Percentiles rank a stretch among this genome's conserved stretches.
phyloP scores from a whole-genome alignment of 2,797 vertebrate species.

The Fringilla coelebs region DNA sequence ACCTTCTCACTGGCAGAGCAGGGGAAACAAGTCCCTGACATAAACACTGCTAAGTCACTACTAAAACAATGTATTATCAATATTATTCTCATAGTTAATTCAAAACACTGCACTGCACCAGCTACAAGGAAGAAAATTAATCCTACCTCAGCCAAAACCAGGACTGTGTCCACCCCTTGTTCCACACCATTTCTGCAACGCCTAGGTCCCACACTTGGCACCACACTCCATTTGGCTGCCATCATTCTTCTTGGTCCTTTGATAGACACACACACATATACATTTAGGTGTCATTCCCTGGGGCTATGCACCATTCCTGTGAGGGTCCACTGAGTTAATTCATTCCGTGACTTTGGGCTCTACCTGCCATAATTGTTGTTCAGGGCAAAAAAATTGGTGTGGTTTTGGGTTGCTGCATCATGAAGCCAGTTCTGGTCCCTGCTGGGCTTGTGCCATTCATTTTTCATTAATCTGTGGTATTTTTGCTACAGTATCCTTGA shows the following conservation, averaged over 20 bases:
- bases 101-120: not conserved
- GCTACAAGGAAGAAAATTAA: not conserved
- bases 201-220: not conserved
- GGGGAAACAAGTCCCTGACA: not conserved
- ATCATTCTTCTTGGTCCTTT: not conserved
- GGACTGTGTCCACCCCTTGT: not conserved
- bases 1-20: not conserved
- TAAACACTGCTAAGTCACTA: not conserved
- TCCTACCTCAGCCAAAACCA: not conserved
- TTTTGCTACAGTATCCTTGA: not conserved
- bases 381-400: not conserved
- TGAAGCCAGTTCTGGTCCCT: not conserved
- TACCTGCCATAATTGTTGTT: not conserved
- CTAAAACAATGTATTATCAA: not conserved
- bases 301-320: not conserved
- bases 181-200: not conserved
- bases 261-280: fast-evolving
- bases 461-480: not conserved
- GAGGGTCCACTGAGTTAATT: not conserved
- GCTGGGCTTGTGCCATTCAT: not conserved
- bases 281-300: no score
- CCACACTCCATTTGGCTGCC: not conserved
- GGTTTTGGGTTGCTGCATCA: not conserved
- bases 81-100: not conserved
- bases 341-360: not conserved